Conservation (phyloP, 2,113 vertebrate species). For the Crypturellus undulatus region DNA sequence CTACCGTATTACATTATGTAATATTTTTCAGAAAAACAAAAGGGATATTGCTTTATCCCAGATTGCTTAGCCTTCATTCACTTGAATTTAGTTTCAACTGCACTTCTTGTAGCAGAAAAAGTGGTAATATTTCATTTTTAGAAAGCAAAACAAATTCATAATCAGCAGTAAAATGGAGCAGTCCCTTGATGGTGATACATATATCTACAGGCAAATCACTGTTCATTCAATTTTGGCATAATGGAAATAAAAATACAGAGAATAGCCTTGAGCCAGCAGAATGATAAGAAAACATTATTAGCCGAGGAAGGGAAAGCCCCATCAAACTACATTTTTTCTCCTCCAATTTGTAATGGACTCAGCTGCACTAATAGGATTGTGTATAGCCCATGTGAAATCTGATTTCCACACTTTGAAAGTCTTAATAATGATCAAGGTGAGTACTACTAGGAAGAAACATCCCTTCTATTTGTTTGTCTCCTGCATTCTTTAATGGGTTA, state of each 20-base stretch:
- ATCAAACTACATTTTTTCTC: background rate
- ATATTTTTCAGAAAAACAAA: background rate
- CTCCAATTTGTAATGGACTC: background rate
- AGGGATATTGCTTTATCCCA: background rate
- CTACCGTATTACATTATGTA: background rate
- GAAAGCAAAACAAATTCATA: background rate
- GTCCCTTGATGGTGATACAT: background rate
- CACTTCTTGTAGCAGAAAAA: background rate
- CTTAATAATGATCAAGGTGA: background rate
- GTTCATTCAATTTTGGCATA: background rate
- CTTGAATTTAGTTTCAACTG: conserved; percentile 27
- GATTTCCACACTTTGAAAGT: background rate
- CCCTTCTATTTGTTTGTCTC: background rate
- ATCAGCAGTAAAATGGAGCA: conserved; percentile 18
- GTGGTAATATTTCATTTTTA: conserved; percentile 5
- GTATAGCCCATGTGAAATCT: background rate
- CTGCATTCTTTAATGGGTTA: background rate
- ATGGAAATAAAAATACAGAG: background rate
- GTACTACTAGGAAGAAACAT: background rate
- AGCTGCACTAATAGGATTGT: background rate
- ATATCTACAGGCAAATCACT: conserved; percentile 29
- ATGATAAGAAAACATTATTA: background rate
- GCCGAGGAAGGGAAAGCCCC: background rate
- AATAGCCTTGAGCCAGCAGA: background rate
- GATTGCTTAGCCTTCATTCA: background rate